phyloP scores from a whole-genome alignment of 1,140 invertebrate genomes.

The Hylaeus anthracinus region DNA sequence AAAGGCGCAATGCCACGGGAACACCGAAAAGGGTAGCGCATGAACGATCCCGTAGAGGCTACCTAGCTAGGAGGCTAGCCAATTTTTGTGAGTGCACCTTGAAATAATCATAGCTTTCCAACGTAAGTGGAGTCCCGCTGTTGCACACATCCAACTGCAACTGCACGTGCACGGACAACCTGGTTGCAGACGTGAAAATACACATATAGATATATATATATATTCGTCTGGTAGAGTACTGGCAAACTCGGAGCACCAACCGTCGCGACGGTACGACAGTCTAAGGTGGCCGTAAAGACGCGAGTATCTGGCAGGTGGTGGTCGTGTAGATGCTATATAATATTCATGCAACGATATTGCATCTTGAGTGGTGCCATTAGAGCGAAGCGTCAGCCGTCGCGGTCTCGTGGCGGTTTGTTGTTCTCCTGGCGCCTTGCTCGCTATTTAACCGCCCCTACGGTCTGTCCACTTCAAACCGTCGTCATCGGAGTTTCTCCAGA shows the following conservation, averaged over 20 bases:
- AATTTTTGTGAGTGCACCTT: conserved; percentile 79
- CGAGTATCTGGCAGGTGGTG: conserved; percentile 47
- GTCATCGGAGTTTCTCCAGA: conserved; percentile 4
- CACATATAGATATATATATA: background rate
- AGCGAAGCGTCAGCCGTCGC: conserved; percentile 66
- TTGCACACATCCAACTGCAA: conserved; percentile 2
- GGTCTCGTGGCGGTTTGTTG: conserved; percentile 70
- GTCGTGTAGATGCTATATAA: conserved; percentile 66
- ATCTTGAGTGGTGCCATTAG: conserved; percentile 79
- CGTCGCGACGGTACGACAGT: conserved; percentile 5
- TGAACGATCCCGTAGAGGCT: conserved; percentile 4
- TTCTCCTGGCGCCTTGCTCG: conserved; percentile 49
- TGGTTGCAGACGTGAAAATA: background rate
- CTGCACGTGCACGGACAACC: too few species aligned
- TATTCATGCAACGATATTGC: conserved; percentile 78
- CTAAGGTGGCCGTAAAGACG: conserved; percentile 48
- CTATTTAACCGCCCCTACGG: conserved; percentile 17
- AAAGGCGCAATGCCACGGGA: conserved; percentile 20
- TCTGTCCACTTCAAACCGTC: background rate
- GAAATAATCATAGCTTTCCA: conserved; percentile 75
- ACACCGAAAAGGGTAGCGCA: conserved; percentile 17
- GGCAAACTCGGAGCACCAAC: background rate
- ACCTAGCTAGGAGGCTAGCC: conserved; percentile 51
- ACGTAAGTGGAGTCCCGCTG: conserved; percentile 65
- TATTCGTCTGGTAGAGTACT: conserved; percentile 35